Evolutionary conservation across 2,113 vertebrate species (phyloP), one percentile per base, ranked within the genome.

Genomic region (Tylochromis polylepis): DNA sequence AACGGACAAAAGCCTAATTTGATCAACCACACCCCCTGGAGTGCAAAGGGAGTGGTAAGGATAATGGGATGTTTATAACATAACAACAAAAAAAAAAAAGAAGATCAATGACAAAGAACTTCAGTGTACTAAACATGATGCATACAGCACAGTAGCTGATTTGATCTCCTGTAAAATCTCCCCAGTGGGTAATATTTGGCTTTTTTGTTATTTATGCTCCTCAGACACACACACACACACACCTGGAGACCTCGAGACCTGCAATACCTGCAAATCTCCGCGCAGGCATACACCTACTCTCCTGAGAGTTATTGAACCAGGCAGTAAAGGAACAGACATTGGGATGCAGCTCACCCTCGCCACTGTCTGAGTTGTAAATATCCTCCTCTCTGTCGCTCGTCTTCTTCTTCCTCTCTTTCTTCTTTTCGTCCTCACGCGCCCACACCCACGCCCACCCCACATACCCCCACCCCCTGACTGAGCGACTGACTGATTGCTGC

Each of bases 351-450:
- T 89, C 94, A 86, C 36, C 84, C 53, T 75, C 77, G 18, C 84
- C 82, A 81, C 86, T 59, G 89, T 93, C 93, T 91, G 79, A 88
- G 87, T 87, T 88, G 86, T 94, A 94, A 95, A 96, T 95, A 92
- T 93, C 83, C 83, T 59, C 75, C 57, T 1, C 46, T 79, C 91
- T 18, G 9, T 88, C 70, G 51, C 85, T 14, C 10, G 5, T 79
- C 82, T n/a, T 85, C 34, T 57, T 62, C 60, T 88, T 87, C 29
- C 43, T 67, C 56, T 65, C 65, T 34, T 82, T 46, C 77, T 82
- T 75, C 56, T 58, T 18, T 11, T 41, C 3, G 65, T 93, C 91
- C 92, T 91, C 24, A 83, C 8, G 38, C 87, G 91, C n/a, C n/a
- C n/a, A n/a, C n/a, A 91, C 86, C 89, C 86, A 80, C n/a, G 86